Conservation (phyloP, 2,888 invertebrate species). For the Kuschelorhynchus macadamiae region DNA sequence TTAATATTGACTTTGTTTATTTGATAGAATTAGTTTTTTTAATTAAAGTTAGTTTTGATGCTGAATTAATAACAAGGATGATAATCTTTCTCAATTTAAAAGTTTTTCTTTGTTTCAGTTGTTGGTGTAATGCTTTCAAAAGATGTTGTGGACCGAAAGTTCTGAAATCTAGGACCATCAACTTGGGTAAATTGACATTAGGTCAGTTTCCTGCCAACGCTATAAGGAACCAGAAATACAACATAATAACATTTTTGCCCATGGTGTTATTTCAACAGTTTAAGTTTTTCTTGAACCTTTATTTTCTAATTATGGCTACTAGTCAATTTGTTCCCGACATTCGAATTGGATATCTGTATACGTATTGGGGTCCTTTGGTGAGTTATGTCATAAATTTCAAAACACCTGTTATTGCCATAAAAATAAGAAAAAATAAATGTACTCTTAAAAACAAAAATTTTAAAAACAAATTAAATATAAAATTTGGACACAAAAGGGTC, state of each 20-base stretch:
- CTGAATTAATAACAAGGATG: too few species aligned
- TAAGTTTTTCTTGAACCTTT: constrained; percentile 97
- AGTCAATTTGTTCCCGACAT: constrained; percentile 98
- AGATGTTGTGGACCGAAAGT: constrained; percentile 82
- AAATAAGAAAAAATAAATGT: too few species aligned
- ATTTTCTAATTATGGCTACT: constrained; percentile 97
- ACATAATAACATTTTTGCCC: constrained; percentile 89
- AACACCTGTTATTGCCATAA: background rate
- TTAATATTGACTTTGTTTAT: too few species aligned
- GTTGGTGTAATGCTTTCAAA: constrained; percentile 82
- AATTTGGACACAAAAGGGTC: too few species aligned
- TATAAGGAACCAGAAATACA: constrained; percentile 99
- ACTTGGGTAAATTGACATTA: constrained; percentile 81
- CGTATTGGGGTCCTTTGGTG: constrained; percentile 98
- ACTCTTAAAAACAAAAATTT: too few species aligned
- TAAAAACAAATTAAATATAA: too few species aligned
- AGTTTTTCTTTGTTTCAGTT: constrained; percentile 72
- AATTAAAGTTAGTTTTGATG: too few species aligned
- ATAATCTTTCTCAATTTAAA: too few species aligned
- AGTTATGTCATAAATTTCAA: constrained; percentile 56
- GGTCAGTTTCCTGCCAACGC: constrained; percentile 95
- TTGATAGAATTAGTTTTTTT: too few species aligned
- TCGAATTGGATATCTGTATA: constrained; percentile 96
- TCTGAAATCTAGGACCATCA: constrained; percentile 82
- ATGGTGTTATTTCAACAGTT: constrained; percentile 98